Percentiles rank a stretch among this genome's conserved stretches.
These are phyloP conservation scores for Oxycera nigricornis DNA, from an alignment of 2,888 invertebrate genomes.

Conservation along the genomic window DNA sequence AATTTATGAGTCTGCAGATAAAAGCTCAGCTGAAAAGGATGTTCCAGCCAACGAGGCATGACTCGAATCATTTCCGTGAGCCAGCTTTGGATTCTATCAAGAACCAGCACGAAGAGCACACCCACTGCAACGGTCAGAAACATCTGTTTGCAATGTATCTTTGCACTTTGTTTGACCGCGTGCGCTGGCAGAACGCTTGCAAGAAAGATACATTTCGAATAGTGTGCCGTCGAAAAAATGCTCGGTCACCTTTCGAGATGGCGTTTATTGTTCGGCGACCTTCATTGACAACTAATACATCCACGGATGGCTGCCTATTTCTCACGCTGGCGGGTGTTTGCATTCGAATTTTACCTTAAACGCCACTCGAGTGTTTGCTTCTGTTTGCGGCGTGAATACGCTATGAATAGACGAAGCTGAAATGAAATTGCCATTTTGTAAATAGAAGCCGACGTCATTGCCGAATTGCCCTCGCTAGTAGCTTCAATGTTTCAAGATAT, in stretches of 20 bases:
- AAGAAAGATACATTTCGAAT: background rate
- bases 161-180: background rate
- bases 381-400: background rate
- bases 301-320: background rate
- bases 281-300: conserved; percentile 22
- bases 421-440: conserved; percentile 20
- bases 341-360: conserved; percentile 11
- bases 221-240: background rate
- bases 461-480: conserved; percentile 4
- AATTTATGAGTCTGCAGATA: too few relatives aligned
- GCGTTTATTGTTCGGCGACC: background rate
- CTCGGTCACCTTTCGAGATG: background rate
- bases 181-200: background rate
- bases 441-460: conserved; percentile 30
- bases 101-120: too few relatives aligned
- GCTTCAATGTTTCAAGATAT: conserved; percentile 27
- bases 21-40: too few relatives aligned
- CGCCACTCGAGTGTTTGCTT: background rate
- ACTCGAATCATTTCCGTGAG: too few relatives aligned
- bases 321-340: background rate
- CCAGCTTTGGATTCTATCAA: too few relatives aligned
- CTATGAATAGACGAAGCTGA: conserved; percentile 27
- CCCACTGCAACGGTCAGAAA: background rate
- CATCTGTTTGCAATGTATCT: background rate
- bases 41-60: too few relatives aligned